Percentiles rank a stretch among this genome's conserved stretches.
Evolutionary conservation across 2,113 vertebrate genomes (phyloP).

Genomic region (Pachypanchax playfairii): DNA sequence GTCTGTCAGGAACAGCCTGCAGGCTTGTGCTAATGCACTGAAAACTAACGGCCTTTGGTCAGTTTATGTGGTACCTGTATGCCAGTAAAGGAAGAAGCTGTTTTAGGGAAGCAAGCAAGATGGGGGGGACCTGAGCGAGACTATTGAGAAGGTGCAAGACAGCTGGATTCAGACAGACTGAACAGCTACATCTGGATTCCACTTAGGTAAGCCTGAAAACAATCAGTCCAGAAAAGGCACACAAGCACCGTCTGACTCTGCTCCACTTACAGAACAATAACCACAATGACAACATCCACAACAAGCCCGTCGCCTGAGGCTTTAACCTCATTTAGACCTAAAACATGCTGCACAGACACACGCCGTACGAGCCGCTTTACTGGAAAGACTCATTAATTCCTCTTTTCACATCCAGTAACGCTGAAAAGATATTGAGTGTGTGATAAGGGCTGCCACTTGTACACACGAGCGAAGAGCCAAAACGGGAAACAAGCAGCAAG

Average conservation of each 20-base stretch:
- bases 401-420: conserved; percentile 31
- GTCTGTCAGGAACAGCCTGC: conserved; percentile 72
- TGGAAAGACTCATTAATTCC: conserved; percentile 56
- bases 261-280: conserved; percentile 18
- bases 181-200: conserved; percentile 59
- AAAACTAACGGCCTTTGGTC: conserved; percentile 44
- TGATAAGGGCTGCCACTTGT: conserved; percentile 19
- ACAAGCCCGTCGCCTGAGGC: conserved; percentile 52
- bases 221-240: conserved; percentile 58
- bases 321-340: conserved; percentile 38
- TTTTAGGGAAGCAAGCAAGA: conserved; percentile 41
- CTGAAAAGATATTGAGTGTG: conserved; percentile 46
- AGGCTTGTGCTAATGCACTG: conserved; percentile 43
- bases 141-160: conserved; percentile 22
- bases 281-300: conserved; percentile 37
- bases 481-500: background rate
- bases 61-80: conserved; percentile 41
- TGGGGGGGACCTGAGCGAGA: conserved; percentile 41
- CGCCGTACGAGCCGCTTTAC: conserved; percentile 37
- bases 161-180: conserved; percentile 31
- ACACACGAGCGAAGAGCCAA: conserved; percentile 23
- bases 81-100: conserved; percentile 31
- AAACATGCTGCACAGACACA: conserved; percentile 39
- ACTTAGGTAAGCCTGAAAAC: conserved; percentile 53
- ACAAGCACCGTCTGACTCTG: conserved; percentile 26